Base-by-base conservation (phyloP, 2,113 vertebrate species). In the Engraulis encrasicolus region DNA sequence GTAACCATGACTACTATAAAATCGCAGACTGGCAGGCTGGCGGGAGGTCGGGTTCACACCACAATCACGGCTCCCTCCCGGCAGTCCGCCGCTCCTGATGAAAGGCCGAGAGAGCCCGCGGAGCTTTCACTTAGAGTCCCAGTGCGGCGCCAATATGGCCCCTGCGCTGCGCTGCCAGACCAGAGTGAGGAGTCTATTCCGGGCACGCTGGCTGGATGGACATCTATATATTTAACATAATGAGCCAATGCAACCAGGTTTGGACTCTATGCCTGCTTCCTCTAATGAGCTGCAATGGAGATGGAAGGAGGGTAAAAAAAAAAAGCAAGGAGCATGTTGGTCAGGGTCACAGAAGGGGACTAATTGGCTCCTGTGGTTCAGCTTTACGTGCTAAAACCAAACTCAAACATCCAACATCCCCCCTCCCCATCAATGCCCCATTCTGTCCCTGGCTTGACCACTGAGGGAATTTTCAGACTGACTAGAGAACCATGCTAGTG, bases 21-120 rank as follows among this genome's bases (percentile, higher is more conserved):
- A 87, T 86, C 89, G 83, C 78, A 85, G 79, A 86, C 85, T 84
- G 85, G 79, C 81, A 82, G 89, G 82, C 83, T 80, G 87, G 84
- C 81, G 52, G 19, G 54, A 50, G 82, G 88, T 90, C 91, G 91
- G 91, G 89, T 90, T 93, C 89, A 90, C 71, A 14, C 14, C 27
- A 74, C 66, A 31, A 74, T 74, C 23, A 74, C 27, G 12, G 23
- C 66, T 74, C 66, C n/a, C n/a, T n/a, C n/a, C n/a, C 66, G 17
- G 31, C 12, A 74, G 17, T 31, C 66, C 2, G 31, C 12, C 2
- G 27, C 58, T 74, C 66, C 66, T 74, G 66, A 74, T 74, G 23
- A 74, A 15, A 31, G n/a, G n/a, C 27, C 12, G 11, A 34, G 2
- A 0, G 31, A 7, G 58, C 58, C 66, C 17, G 66, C 31, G 9